Conservation (phyloP, 1,140 invertebrate species). For the Vanessa tameamea region DNA sequence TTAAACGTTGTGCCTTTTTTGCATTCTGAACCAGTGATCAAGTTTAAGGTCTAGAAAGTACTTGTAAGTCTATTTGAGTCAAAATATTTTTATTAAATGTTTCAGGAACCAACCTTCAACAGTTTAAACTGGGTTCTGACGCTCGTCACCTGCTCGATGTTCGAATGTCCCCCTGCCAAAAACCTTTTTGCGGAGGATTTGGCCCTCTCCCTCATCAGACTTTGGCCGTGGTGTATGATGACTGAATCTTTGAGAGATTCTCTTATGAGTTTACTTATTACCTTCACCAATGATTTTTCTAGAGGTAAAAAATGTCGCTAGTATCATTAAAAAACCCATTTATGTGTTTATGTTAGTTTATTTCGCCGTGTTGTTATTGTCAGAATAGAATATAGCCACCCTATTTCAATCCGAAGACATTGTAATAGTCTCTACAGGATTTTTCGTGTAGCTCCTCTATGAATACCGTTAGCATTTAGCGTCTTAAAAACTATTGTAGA, state of each 20-base stretch:
- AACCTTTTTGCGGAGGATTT: conserved; percentile 60
- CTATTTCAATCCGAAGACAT: no score
- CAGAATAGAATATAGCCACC: no score
- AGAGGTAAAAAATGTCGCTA: conserved; percentile 53
- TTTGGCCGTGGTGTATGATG: conserved; percentile 75
- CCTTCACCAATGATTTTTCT: conserved; percentile 63
- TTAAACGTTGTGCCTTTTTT: no score
- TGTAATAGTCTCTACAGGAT: no score
- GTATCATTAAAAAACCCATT: neutral
- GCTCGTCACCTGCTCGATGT: conserved; percentile 51
- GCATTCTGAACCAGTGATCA: no score
- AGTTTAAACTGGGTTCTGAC: conserved; percentile 63
- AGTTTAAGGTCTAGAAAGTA: no score
- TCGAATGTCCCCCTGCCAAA: conserved; percentile 54
- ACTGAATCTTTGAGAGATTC: conserved; percentile 58
- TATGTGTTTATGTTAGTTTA: no score
- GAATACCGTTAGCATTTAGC: no score
- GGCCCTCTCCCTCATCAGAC: conserved; percentile 47
- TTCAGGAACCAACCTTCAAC: conserved; percentile 54
- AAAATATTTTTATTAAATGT: conserved; percentile 6
- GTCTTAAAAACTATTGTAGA: neutral
- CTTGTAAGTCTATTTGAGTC: no score
- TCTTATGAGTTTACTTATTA: conserved; percentile 54
- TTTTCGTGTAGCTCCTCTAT: no score
- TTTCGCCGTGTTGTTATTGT: no score